Conservation (phyloP, 35 echinoderm and acorn worm species). For the Ophioderma brevispina region DNA sequence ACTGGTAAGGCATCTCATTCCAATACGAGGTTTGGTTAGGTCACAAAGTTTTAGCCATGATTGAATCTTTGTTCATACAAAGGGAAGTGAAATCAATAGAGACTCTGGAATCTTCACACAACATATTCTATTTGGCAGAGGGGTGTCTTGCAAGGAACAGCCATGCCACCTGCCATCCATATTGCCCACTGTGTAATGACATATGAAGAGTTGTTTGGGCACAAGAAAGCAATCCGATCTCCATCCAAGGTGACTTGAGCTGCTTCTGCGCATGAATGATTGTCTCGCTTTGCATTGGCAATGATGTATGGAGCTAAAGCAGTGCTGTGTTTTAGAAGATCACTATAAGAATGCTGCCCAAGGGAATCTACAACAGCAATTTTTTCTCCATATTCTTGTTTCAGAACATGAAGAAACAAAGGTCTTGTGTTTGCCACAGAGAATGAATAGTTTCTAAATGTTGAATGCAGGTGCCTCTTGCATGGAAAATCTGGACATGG, state of each 20-base stretch:
- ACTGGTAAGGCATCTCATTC: too few relatives aligned
- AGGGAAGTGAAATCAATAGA: constrained; percentile 52
- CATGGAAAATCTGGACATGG: too few relatives aligned
- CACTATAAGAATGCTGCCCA: constrained; percentile 69
- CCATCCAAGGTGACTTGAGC: constrained; percentile 72
- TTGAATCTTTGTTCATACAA: constrained; percentile 43
- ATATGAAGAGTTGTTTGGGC: constrained; percentile 86
- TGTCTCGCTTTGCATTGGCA: constrained; percentile 33
- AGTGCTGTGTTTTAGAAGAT: constrained; percentile 63
- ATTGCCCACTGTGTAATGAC: constrained; percentile 76
- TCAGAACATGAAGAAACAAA: constrained; percentile 73
- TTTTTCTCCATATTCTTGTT: constrained; percentile 44
- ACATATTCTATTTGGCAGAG: constrained; percentile 67
- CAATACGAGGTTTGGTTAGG: too few relatives aligned
- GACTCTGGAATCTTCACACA: constrained; percentile 79
- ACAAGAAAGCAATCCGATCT: constrained; percentile 86
- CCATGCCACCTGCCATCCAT: constrained; percentile 92
- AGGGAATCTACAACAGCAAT: constrained; percentile 74
- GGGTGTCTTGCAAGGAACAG: constrained; percentile 81
- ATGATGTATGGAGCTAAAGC: constrained; percentile 60
- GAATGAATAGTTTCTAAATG: background rate
- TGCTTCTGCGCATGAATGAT: constrained; percentile 11
- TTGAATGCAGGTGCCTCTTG: background rate
- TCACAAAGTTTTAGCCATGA: too few relatives aligned
- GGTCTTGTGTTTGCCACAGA: constrained; percentile 21